These are phyloP conservation scores for Actinia tenebrosa DNA, from an alignment of 64 coral and sea anemone species.

Conservation along the genomic window DNA sequence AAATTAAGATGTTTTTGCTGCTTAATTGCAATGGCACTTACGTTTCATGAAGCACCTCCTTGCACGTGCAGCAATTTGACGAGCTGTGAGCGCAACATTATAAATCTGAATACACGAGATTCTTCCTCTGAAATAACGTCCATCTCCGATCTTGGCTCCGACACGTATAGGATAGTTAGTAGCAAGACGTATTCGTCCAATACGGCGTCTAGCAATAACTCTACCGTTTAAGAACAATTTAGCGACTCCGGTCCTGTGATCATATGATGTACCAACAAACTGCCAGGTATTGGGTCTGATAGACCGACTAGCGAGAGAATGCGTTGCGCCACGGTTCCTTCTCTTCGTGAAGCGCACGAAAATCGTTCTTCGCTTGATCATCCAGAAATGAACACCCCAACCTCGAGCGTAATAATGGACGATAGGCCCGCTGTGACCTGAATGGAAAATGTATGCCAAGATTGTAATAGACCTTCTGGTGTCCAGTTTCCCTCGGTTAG, in stretches of 20 bases:
- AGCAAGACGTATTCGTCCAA: constrained; percentile 68
- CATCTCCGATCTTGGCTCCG: constrained; percentile 49
- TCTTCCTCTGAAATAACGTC: constrained; percentile 66
- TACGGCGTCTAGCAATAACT: constrained; percentile 40
- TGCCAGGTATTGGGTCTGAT: constrained; percentile 47
- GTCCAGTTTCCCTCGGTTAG: constrained; percentile 61
- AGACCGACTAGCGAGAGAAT: constrained; percentile 29
- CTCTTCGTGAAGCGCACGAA: constrained; percentile 57
- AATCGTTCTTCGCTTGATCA: constrained; percentile 22
- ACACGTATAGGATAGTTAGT: constrained; percentile 63
- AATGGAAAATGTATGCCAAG: constrained; percentile 51
- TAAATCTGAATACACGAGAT: constrained; percentile 87
- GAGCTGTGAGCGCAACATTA: constrained; percentile 42
- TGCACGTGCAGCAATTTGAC: constrained; percentile 53
- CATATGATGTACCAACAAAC: constrained; percentile 66
- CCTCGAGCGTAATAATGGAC: constrained; percentile 35
- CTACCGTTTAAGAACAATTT: constrained; percentile 53
- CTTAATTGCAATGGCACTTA: neutral
- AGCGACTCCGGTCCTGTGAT: constrained; percentile 61
- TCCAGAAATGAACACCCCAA: constrained; percentile 76
- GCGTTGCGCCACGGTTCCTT: constrained; percentile 13
- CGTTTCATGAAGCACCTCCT: constrained; percentile 65
- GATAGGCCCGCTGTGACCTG: constrained; percentile 49
- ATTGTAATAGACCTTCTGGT: constrained; percentile 72
- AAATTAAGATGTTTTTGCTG: no score